Base-by-base conservation (phyloP, 2,888 invertebrate genomes). In the Opisthograptis luteolata region DNA sequence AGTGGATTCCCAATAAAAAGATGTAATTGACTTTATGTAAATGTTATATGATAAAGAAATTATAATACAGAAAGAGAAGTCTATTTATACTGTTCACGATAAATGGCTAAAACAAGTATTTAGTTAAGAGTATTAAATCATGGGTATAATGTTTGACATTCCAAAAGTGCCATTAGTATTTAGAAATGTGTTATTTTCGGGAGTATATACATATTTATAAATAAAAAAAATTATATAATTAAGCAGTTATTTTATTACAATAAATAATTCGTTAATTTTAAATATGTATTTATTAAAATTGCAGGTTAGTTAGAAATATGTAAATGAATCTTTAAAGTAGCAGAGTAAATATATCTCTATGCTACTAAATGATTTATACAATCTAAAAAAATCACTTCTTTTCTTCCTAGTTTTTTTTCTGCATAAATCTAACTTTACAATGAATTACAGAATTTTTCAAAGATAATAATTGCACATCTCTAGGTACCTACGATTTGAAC, bases 151-250 rank as follows among this genome's bases (percentile, higher is more conserved):
- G 42, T 41, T 32, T 37, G 17, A 55, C 60, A 60, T 60, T 60
- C 58, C 60, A 47, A 31, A 48, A 49, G 60, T 60, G 60, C 60
- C 60, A 60, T 60, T 60, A 60, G 44, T 53, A 41, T 36, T 56
- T 58, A 56, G 54, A 60, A 41, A 49, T 58, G 41, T 53, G 49
- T 47, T 57, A 50, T 57, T 50, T 55, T 41, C 32, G 37, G 37
- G 37, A 17, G 17, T 15, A 35, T 47, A 22, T 31, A 31, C n/a
- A n/a, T n/a, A n/a, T 15, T 30, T 47, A 22, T 31, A 24, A 19
- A 34, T 42, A 31, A 55, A 43, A 48, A 48, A 36, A 17, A 27
- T 14, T 28, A 19, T 7, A 19, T 6, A 14, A 24, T n/a, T 19
- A 27, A 39, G 19, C 17, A 39, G 19, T 28, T 36, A 10, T 37